Evolutionary conservation across 2,113 vertebrate genomes (phyloP).

Genomic region (Cynopterus brachyotis): DNA sequence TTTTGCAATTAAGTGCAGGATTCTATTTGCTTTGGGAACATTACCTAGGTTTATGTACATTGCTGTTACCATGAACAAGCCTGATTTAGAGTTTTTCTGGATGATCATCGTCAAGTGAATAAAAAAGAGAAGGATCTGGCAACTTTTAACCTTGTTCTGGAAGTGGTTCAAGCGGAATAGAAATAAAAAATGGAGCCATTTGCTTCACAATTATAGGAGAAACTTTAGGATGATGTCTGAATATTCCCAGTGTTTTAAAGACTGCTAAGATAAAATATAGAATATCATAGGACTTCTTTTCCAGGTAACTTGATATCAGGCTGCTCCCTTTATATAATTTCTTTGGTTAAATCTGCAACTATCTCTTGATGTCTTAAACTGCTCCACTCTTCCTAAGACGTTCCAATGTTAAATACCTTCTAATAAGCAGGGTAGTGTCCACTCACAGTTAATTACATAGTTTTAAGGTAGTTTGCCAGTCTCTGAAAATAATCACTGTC

Average conservation of each 20-base stretch:
- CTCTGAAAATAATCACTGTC: neutral
- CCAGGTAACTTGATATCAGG: neutral
- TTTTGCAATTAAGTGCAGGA: slow-evolving; percentile 21
- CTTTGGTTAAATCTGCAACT: neutral
- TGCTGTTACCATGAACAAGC: neutral
- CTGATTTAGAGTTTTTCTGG: neutral
- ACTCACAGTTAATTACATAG: neutral
- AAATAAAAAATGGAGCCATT: slow-evolving; percentile 80
- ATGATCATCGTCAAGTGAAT: slow-evolving; percentile 77
- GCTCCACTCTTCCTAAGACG: neutral
- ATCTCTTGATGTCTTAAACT: neutral
- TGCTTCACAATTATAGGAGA: neutral
- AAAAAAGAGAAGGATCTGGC: slow-evolving; percentile 83
- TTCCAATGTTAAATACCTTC: neutral
- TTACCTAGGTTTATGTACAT: slow-evolving; percentile 43
- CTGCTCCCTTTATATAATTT: neutral
- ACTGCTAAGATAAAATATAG: neutral
- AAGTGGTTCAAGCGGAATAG: slow-evolving; percentile 83
- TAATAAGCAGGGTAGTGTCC: neutral
- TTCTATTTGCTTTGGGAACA: slow-evolving; percentile 34
- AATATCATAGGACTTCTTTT: neutral
- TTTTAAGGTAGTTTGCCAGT: neutral
- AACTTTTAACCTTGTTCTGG: slow-evolving; percentile 82
- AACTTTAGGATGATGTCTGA: neutral
- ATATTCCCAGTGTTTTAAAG: neutral